Evolutionary conservation across 2,797 vertebrate species (phyloP), one percentile per base, ranked within the genome.

Genomic region (Myioborus melanocephalus): DNA sequence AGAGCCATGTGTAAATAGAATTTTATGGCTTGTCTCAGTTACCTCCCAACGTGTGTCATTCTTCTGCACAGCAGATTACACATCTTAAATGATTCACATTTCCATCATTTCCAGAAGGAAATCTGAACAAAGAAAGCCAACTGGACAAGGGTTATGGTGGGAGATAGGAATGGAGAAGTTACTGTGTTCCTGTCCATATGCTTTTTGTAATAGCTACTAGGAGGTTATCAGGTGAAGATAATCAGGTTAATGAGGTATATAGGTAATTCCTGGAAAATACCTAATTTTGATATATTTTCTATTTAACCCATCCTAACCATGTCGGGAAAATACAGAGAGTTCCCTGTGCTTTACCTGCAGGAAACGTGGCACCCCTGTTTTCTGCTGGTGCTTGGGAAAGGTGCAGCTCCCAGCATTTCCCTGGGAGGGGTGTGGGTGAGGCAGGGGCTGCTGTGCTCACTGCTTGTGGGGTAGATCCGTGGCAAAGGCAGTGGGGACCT

Each of bases 281-380:
- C 9, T 56, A 1, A 14, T 69, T 80, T 77, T n/a, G 6, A 13
- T 77, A 5, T n/a, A 0, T 61, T 77, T 92, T 73, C 41, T 47
- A 0, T 68, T 65, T 55, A 90, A 50, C 57, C 12, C 19, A 6
- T 68, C 30, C 32, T 76, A 75, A 26, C 19, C 6, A 4, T 1
- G 13, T 10, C 15, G 18, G 37, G 46, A n/a, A 47, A 52, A 24
- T 13, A 12, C 22, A 0, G 0, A 9, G 49, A 65, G 28, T 24
- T 61, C 22, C 32, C 12, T n/a, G 12, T 35, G 41, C 28, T 81
- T 47, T 52, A 28, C 20, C 8, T 24, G 12, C 53, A 30, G 70
- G 68, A 37, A 53, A 5, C 11, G 10, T 0, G 8, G 6, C 50
- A 6, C 3, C 41, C 22, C 0, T 18, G 4, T 22, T 66, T 35